Evolutionary conservation across 2,113 vertebrate genomes (phyloP).

Genomic region (Strigops habroptila): DNA sequence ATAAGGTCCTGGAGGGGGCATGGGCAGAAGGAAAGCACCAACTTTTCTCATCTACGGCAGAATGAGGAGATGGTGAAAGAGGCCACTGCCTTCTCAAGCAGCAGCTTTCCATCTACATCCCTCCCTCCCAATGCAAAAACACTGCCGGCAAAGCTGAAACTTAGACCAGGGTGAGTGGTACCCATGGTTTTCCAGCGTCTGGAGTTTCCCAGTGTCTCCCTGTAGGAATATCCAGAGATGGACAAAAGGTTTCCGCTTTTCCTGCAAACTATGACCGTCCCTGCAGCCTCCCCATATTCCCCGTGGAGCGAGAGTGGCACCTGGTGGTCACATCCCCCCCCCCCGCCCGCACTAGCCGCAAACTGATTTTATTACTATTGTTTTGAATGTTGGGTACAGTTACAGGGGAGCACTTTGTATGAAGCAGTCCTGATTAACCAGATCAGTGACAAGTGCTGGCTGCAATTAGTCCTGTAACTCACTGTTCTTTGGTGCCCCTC

Average conservation of each 20-base stretch:
- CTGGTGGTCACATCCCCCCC: conserved; percentile 12
- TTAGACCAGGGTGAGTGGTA: neutral
- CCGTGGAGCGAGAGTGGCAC: conserved; percentile 45
- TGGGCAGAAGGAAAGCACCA: neutral
- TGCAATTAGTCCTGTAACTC: neutral
- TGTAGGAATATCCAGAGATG: neutral
- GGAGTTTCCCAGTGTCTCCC: neutral
- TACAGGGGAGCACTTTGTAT: neutral
- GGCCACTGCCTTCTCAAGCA: neutral
- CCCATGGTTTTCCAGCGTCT: neutral
- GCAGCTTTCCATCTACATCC: neutral
- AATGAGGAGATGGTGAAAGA: neutral
- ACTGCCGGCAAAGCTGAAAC: neutral
- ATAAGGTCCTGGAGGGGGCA: neutral
- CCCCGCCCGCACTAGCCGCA: neutral
- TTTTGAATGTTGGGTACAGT: neutral
- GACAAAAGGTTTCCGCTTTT: neutral
- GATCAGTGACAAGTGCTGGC: neutral
- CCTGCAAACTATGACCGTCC: neutral
- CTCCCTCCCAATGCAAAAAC: neutral
- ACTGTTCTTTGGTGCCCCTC: neutral
- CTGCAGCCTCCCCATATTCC: neutral
- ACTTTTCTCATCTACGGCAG: neutral
- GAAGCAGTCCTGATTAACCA: neutral
- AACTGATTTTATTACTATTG: neutral